A percentile compares a stretch with the other conserved stretches of the same genome.
These are phyloP conservation scores for Pelusios castaneus DNA, from an alignment of 2,113 vertebrate species.

Conservation along the genomic window DNA sequence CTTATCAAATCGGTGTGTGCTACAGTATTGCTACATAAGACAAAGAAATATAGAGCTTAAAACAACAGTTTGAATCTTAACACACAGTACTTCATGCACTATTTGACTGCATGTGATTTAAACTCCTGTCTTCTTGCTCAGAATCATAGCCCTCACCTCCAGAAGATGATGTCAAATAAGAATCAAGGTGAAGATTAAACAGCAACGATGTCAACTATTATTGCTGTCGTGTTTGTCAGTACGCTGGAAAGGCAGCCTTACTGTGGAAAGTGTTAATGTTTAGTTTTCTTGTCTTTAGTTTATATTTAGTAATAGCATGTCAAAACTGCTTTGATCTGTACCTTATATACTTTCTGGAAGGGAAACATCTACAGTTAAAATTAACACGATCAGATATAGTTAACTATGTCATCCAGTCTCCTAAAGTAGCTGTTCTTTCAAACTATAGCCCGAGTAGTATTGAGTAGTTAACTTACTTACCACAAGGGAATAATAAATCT, in stretches of 20 bases:
- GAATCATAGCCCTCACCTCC: not conserved
- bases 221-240: constrained; percentile 13
- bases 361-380: constrained; percentile 24
- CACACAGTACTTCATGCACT: not conserved
- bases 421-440: not conserved
- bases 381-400: not conserved
- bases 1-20: not conserved
- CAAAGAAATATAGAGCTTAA: not conserved
- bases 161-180: constrained; percentile 16
- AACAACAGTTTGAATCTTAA: constrained; percentile 6
- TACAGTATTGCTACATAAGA: not conserved
- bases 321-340: constrained; percentile 30
- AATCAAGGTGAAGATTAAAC: not conserved
- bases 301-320: constrained; percentile 25
- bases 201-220: constrained; percentile 25
- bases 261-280: not conserved
- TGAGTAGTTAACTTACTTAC: constrained; percentile 78
- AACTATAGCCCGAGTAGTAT: not conserved
- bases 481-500: constrained; percentile 91
- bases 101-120: not conserved
- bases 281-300: constrained; percentile 31
- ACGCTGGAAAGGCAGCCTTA: not conserved
- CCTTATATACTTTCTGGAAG: constrained; percentile 7
- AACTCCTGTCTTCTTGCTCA: constrained; percentile 8
- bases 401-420: constrained; percentile 15